Evolutionary conservation across 2,113 vertebrate genomes (phyloP).

Genomic region (Caloenas nicobarica): DNA sequence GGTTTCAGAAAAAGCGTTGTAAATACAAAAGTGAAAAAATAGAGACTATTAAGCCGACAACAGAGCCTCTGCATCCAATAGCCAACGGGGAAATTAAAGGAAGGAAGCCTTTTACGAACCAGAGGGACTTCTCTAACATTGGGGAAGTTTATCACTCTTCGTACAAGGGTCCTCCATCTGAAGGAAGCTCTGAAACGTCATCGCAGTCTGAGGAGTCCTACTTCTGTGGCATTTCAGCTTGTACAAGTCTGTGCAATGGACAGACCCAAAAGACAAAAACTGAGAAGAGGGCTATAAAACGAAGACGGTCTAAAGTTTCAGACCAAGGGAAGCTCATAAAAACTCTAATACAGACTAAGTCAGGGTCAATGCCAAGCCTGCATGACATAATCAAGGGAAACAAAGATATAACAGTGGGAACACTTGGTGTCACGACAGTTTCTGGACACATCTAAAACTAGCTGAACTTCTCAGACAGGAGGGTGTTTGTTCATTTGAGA

Average conservation of each 20-base stretch:
- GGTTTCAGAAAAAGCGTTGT: slow-evolving; percentile 90
- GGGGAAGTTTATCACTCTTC: slow-evolving; percentile 81
- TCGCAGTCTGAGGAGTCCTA: slow-evolving; percentile 93
- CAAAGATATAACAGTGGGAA: slow-evolving; percentile 88
- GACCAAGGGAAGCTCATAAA: slow-evolving; percentile 84
- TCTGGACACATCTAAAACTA: slow-evolving; percentile 87
- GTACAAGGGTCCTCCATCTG: slow-evolving; percentile 82
- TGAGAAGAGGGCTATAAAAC: slow-evolving; percentile 90
- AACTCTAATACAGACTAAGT: slow-evolving; percentile 85
- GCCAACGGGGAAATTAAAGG: slow-evolving; percentile 83
- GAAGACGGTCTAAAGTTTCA: slow-evolving; percentile 86
- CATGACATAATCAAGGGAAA: slow-evolving; percentile 95
- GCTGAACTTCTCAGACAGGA: slow-evolving; percentile 64
- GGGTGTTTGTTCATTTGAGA: slow-evolving; percentile 72
- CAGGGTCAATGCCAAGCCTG: slow-evolving; percentile 86
- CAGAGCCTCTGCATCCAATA: slow-evolving; percentile 68
- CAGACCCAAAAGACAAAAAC: slow-evolving; percentile 85
- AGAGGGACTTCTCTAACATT: slow-evolving; percentile 81
- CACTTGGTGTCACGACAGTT: slow-evolving; percentile 88
- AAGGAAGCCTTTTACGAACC: slow-evolving; percentile 82
- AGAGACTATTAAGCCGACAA: slow-evolving; percentile 81
- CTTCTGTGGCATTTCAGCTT: slow-evolving; percentile 84
- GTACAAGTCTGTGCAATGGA: slow-evolving; percentile 84
- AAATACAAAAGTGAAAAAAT: slow-evolving; percentile 91
- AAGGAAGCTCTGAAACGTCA: slow-evolving; percentile 89